Evolutionary conservation across 1,140 invertebrate genomes (phyloP).

Genomic region (Trichonephila clavipes): DNA sequence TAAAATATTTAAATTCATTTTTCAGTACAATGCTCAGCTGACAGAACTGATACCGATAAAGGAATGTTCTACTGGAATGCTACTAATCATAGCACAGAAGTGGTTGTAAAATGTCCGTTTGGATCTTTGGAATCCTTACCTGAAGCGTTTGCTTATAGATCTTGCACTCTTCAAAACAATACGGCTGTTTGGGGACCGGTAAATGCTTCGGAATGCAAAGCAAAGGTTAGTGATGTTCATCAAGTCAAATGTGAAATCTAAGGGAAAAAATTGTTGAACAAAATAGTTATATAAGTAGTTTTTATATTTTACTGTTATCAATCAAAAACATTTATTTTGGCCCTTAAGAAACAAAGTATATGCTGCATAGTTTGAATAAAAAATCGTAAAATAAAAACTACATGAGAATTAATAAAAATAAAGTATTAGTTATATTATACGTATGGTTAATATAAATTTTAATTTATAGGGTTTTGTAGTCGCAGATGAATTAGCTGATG

Average conservation of each 20-base stretch:
- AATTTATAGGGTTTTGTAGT: conserved; percentile 73
- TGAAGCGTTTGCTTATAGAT: conserved; percentile 61
- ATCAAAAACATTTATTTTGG: too few relatives aligned
- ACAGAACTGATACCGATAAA: conserved; percentile 77
- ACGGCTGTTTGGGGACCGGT: conserved; percentile 60
- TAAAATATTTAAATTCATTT: neutral
- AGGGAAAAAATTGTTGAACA: too few relatives aligned
- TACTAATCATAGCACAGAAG: conserved; percentile 77
- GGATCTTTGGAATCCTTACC: conserved; percentile 62
- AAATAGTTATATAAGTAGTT: too few relatives aligned
- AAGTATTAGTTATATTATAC: neutral
- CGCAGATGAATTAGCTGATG: conserved; percentile 76
- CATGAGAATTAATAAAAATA: neutral
- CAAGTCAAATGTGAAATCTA: too few relatives aligned
- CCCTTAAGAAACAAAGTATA: too few relatives aligned
- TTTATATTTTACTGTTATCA: too few relatives aligned
- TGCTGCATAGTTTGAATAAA: neutral
- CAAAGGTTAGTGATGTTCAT: conserved; percentile 25
- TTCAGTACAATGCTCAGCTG: conserved; percentile 78
- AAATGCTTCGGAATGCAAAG: conserved; percentile 56
- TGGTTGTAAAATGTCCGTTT: conserved; percentile 78
- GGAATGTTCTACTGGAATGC: conserved; percentile 79
- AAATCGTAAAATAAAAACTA: neutral
- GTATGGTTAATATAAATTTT: neutral
- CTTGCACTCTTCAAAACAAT: conserved; percentile 66